phyloP scores from a whole-genome alignment of 2,113 vertebrate genomes.

The Callopanchax toddi region DNA sequence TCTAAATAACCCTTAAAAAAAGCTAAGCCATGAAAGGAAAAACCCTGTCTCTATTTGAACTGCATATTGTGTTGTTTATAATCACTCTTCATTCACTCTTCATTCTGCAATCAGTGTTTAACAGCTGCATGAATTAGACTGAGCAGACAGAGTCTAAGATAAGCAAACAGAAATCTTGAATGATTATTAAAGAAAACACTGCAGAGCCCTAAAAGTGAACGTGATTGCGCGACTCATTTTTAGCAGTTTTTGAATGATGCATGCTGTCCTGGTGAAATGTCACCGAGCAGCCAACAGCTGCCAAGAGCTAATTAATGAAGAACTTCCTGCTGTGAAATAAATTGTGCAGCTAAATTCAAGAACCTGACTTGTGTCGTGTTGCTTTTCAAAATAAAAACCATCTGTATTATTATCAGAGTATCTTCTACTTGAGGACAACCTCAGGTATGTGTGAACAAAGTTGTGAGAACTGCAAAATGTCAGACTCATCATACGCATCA shows the following conservation, averaged over 20 bases:
- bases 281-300: neutral
- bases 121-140: slow-evolving; percentile 31
- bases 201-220: neutral
- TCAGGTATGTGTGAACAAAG: slow-evolving; percentile 1
- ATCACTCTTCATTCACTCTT: too few species aligned
- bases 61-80: neutral
- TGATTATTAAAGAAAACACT: slow-evolving; percentile 20
- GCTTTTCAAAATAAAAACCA: slow-evolving; percentile 3
- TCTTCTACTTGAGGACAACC: slow-evolving; percentile 8
- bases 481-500: neutral
- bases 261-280: slow-evolving; percentile 19
- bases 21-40: too few species aligned
- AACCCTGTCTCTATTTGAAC: neutral
- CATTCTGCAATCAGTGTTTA: slow-evolving; percentile 4
- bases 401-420: neutral
- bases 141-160: slow-evolving; percentile 19
- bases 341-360: neutral
- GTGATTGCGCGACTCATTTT: slow-evolving; percentile 13
- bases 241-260: slow-evolving; percentile 5
- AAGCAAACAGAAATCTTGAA: slow-evolving; percentile 10
- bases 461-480: slow-evolving; percentile 19
- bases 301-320: neutral
- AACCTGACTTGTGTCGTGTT: neutral
- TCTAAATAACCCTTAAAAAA: too few species aligned
- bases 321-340: neutral